Evolutionary conservation across 2,113 vertebrate species (phyloP).

Genomic region (Oreocharis arfaki): DNA sequence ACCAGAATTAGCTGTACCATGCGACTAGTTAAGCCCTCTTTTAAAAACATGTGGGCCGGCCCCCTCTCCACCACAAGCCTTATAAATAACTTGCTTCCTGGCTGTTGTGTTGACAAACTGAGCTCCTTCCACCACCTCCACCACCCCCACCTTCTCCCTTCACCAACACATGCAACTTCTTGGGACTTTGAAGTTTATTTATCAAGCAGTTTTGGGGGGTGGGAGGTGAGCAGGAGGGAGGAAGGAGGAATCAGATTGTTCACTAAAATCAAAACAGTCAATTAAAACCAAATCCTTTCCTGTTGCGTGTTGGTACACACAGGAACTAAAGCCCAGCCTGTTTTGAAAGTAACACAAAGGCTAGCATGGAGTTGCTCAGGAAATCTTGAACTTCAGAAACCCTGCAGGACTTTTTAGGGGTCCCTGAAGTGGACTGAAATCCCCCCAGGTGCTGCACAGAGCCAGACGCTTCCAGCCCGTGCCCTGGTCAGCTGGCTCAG

Average conservation of each 20-base stretch:
- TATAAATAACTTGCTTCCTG: conserved; percentile 51
- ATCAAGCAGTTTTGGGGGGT: background rate
- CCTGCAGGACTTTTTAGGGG: background rate
- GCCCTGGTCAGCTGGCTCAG: background rate
- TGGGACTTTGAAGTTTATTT: background rate
- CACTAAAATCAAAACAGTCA: background rate
- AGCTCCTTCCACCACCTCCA: conserved; percentile 34
- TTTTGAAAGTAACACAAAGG: background rate
- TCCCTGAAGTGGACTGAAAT: background rate
- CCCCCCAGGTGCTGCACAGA: background rate
- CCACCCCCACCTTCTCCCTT: conserved; percentile 36
- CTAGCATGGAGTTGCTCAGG: background rate
- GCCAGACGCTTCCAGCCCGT: background rate
- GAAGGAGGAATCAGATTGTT: background rate
- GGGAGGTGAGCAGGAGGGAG: background rate
- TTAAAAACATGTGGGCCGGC: conserved; percentile 8
- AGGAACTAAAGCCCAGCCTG: background rate
- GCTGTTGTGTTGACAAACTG: conserved; percentile 50
- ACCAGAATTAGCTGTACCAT: background rate
- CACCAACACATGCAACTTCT: background rate
- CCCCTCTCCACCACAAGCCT: conserved; percentile 10
- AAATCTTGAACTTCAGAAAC: background rate
- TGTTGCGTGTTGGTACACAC: background rate
- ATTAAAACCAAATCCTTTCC: background rate
- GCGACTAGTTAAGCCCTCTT: background rate